phyloP scores from a whole-genome alignment of 2,888 invertebrate species.

The Diadegma fenestrale region DNA sequence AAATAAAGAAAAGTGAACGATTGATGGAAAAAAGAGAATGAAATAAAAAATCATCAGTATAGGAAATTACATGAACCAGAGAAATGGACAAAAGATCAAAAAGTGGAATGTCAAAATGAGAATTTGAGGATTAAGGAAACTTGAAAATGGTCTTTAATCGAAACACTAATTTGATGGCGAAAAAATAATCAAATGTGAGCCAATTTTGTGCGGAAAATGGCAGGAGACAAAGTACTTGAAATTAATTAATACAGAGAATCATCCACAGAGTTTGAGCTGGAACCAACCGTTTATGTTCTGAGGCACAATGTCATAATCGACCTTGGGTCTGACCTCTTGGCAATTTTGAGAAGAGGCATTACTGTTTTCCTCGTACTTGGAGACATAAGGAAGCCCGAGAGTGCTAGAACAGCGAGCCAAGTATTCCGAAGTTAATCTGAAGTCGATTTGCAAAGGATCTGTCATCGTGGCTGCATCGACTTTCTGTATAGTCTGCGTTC shows the following conservation, averaged over 20 bases:
- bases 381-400: conserved; percentile 80
- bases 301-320: conserved; percentile 81
- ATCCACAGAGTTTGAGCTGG: too few species aligned
- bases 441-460: conserved; percentile 83
- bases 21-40: too few species aligned
- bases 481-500: conserved; percentile 81
- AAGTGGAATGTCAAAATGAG: not conserved
- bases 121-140: not conserved
- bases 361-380: conserved; percentile 79
- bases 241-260: not conserved
- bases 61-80: too few species aligned
- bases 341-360: conserved; percentile 78
- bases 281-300: conserved; percentile 81
- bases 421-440: conserved; percentile 82
- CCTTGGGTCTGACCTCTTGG: conserved; percentile 77
- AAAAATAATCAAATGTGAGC: not conserved
- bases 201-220: not conserved
- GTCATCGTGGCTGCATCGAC: conserved; percentile 84
- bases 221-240: not conserved
- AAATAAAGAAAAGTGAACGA: too few species aligned
- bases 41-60: too few species aligned
- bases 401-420: conserved; percentile 81
- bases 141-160: not conserved
- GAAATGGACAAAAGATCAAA: too few species aligned
- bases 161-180: not conserved